Percentiles rank a stretch among this genome's conserved stretches.
These are phyloP conservation scores for Coelopa pilipes DNA, from an alignment of 2,888 invertebrate genomes.

Conservation along the genomic window DNA sequence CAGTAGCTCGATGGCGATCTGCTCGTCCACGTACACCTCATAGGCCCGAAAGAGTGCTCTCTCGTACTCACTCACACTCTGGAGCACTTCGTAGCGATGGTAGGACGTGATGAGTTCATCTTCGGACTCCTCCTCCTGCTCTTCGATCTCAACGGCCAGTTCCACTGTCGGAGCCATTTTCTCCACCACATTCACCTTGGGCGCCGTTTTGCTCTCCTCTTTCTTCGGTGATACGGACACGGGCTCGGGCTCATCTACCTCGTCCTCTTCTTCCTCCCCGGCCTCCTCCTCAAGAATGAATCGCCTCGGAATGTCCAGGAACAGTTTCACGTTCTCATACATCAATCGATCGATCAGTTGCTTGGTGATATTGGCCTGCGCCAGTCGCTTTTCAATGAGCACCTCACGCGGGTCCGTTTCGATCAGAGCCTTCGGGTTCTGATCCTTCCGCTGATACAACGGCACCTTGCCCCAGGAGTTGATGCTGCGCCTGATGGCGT, in stretches of 20 bases:
- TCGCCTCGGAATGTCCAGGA: slow-evolving; percentile 70
- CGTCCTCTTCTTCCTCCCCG: slow-evolving; percentile 41
- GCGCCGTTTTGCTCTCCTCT: slow-evolving; percentile 28
- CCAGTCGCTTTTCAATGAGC: slow-evolving; percentile 55
- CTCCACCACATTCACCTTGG: slow-evolving; percentile 18
- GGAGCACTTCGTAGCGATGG: slow-evolving; percentile 50
- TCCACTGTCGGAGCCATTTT: background rate
- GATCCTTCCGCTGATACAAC: slow-evolving; percentile 79
- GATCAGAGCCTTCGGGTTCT: slow-evolving; percentile 70
- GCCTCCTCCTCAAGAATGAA: slow-evolving; percentile 47
- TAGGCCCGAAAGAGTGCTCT: slow-evolving; percentile 67
- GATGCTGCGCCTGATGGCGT: slow-evolving; percentile 70
- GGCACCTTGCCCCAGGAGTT: slow-evolving; percentile 79
- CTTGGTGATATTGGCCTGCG: slow-evolving; percentile 68
- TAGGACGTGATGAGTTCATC: slow-evolving; percentile 43
- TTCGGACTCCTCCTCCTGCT: slow-evolving; percentile 29
- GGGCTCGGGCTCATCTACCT: slow-evolving; percentile 41
- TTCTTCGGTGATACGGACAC: slow-evolving; percentile 43
- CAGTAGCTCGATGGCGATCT: slow-evolving; percentile 71
- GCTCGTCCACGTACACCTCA: slow-evolving; percentile 73
- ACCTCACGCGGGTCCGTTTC: slow-evolving; percentile 64
- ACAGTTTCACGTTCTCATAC: slow-evolving; percentile 75
- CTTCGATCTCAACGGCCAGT: background rate
- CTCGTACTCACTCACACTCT: slow-evolving; percentile 51
- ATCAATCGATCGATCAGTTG: slow-evolving; percentile 71